Evolutionary conservation across 2,888 invertebrate genomes (phyloP).

Genomic region (Aromia moschata): DNA sequence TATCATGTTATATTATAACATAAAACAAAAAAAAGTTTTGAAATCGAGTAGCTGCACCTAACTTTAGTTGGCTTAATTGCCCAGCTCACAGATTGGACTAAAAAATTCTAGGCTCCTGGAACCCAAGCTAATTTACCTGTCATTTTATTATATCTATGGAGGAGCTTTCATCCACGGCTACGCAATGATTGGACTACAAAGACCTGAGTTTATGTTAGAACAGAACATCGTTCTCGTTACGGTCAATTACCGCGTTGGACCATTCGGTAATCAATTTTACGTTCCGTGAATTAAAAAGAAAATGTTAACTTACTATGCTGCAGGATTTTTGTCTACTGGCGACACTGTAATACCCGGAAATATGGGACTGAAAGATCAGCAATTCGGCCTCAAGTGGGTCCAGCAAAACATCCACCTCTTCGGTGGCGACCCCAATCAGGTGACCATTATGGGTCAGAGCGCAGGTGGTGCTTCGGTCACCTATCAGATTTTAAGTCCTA

Average conservation of each 20-base stretch:
- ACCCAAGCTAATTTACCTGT: slow-evolving; percentile 48
- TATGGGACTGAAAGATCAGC: slow-evolving; percentile 52
- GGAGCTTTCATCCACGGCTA: slow-evolving; percentile 53
- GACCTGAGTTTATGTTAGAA: slow-evolving; percentile 65
- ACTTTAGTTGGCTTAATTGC: too few relatives aligned
- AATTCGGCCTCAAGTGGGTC: slow-evolving; percentile 47
- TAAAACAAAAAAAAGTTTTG: too few relatives aligned
- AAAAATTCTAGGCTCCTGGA: slow-evolving; percentile 20
- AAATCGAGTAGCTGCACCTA: too few relatives aligned
- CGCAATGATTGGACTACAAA: slow-evolving; percentile 17
- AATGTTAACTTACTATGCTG: slow-evolving; percentile 62
- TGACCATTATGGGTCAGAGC: slow-evolving; percentile 51
- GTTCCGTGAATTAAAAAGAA: too few relatives aligned
- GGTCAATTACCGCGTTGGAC: slow-evolving; percentile 48
- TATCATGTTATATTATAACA: too few relatives aligned
- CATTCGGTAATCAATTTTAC: slow-evolving; percentile 62
- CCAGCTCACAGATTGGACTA: too few relatives aligned
- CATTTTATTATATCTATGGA: slow-evolving; percentile 58
- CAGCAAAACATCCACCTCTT: slow-evolving; percentile 46
- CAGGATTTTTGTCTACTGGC: slow-evolving; percentile 50
- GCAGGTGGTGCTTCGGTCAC: slow-evolving; percentile 52
- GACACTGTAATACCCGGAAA: slow-evolving; percentile 49
- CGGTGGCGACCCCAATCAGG: slow-evolving; percentile 48
- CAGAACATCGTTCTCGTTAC: slow-evolving; percentile 59
- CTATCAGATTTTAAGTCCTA: slow-evolving; percentile 37